Evolutionary conservation across 2,888 invertebrate genomes (phyloP).

Genomic region (Drosophila fungiperda): DNA sequence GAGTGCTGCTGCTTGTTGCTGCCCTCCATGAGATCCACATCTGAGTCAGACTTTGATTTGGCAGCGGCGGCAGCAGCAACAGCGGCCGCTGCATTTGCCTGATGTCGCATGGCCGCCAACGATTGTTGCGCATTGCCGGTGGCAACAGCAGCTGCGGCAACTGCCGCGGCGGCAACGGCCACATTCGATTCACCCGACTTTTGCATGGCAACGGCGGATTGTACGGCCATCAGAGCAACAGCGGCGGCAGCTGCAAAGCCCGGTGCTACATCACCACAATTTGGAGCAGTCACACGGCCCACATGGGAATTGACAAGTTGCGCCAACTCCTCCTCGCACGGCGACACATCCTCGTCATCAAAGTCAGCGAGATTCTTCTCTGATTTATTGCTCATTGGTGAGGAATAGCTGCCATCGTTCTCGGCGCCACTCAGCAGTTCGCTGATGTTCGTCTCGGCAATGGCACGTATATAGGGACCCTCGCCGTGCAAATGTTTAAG

Average conservation of each 20-base stretch:
- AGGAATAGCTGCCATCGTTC: slow-evolving; percentile 96
- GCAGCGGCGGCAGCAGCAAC: slow-evolving; percentile 64
- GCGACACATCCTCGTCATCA: slow-evolving; percentile 96
- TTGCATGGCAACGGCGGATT: slow-evolving; percentile 81
- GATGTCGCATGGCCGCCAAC: slow-evolving; percentile 66
- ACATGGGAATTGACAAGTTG: slow-evolving; percentile 88
- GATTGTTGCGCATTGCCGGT: slow-evolving; percentile 79
- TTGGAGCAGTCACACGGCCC: slow-evolving; percentile 78
- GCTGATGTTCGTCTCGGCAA: slow-evolving; percentile 84
- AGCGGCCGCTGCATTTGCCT: slow-evolving; percentile 65
- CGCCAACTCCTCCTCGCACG: slow-evolving; percentile 93
- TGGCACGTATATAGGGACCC: slow-evolving; percentile 86
- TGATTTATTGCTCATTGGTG: slow-evolving; percentile 95
- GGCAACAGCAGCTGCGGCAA: slow-evolving; percentile 77
- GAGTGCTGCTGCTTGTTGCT: slow-evolving; percentile 56
- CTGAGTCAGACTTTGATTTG: slow-evolving; percentile 74
- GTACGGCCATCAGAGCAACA: slow-evolving; percentile 81
- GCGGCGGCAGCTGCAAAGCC: slow-evolving; percentile 81
- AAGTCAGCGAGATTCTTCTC: slow-evolving; percentile 98
- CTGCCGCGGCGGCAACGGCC: slow-evolving; percentile 78
- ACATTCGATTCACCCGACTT: slow-evolving; percentile 75
- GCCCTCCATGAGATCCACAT: slow-evolving; percentile 71
- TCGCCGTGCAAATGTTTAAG: slow-evolving; percentile 85
- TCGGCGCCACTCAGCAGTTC: slow-evolving; percentile 87
- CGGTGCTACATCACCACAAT: slow-evolving; percentile 79